phyloP scores from a whole-genome alignment of 2,113 vertebrate genomes.

The Anthoscopus minutus region DNA sequence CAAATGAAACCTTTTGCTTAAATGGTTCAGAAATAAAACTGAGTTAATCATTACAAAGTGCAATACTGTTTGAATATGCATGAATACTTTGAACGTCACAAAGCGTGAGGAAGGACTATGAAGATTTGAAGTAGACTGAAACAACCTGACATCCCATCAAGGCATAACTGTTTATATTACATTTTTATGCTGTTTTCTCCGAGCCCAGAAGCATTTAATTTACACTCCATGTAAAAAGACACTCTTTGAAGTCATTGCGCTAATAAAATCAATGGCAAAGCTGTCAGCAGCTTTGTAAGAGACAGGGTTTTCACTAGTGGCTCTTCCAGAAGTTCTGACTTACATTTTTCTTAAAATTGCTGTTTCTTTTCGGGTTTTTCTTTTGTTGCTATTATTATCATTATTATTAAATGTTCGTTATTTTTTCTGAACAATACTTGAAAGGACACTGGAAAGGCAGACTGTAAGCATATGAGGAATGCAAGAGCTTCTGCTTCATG shows the following conservation, averaged over 20 bases:
- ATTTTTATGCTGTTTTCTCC: not conserved
- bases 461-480: not conserved
- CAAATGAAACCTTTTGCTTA: not conserved
- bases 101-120: not conserved
- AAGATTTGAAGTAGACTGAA: not conserved
- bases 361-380: accelerated
- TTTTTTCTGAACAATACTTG: not conserved
- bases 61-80: not conserved
- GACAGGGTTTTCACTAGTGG: not conserved
- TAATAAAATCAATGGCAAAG: not conserved
- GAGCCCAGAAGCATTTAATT: not conserved
- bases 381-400: too few relatives aligned
- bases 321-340: not conserved
- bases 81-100: not conserved
- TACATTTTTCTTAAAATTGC: not conserved
- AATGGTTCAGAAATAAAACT: not conserved
- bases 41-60: not conserved
- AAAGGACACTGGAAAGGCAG: not conserved
- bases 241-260: not conserved
- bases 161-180: not conserved
- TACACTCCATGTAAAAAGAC: not conserved
- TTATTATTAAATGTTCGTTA: not conserved
- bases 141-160: not conserved
- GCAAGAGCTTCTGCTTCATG: not conserved
- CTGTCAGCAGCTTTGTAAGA: not conserved